A percentile compares a stretch with the other conserved stretches of the same genome.
phyloP scores from a whole-genome alignment of 2,797 vertebrate species.

The Hirundo rustica region DNA sequence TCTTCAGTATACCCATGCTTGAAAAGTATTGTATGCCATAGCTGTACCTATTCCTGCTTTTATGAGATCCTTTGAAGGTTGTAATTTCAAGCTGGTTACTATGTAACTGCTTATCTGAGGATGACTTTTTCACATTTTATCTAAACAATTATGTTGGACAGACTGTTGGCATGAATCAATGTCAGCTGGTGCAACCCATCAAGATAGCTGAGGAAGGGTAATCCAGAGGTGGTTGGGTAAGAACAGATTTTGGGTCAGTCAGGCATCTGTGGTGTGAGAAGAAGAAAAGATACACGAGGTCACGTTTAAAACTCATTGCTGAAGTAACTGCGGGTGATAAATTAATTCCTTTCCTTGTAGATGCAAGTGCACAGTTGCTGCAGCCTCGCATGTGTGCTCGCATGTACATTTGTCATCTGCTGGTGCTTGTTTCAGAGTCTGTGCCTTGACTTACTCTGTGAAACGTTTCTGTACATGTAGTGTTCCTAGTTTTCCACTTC shows the following conservation, averaged over 20 bases:
- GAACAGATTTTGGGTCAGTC: not conserved
- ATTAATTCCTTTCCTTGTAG: not conserved
- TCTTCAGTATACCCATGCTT: not conserved
- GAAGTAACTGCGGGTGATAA: not conserved
- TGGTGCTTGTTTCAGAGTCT: not conserved
- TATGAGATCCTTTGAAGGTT: not conserved
- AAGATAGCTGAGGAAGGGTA: not conserved
- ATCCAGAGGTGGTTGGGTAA: not conserved
- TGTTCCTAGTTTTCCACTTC: not conserved
- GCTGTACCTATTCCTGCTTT: not conserved
- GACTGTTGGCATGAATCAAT: not conserved
- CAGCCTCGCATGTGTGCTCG: not conserved
- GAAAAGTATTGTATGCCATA: not conserved
- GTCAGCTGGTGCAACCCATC: not conserved
- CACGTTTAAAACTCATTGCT: not conserved
- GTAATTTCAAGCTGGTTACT: not conserved
- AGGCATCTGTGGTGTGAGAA: not conserved
- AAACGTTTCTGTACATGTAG: not conserved
- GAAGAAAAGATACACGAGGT: not conserved
- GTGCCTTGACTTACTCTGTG: constrained; percentile 8
- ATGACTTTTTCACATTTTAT: not conserved
- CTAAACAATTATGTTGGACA: not conserved
- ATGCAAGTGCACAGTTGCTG: not conserved
- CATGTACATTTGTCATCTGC: not conserved
- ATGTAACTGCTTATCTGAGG: not conserved